Evolutionary conservation across 2,113 vertebrate species (phyloP), one percentile per base, ranked within the genome.

Genomic region (Hippopotamus amphibius): DNA sequence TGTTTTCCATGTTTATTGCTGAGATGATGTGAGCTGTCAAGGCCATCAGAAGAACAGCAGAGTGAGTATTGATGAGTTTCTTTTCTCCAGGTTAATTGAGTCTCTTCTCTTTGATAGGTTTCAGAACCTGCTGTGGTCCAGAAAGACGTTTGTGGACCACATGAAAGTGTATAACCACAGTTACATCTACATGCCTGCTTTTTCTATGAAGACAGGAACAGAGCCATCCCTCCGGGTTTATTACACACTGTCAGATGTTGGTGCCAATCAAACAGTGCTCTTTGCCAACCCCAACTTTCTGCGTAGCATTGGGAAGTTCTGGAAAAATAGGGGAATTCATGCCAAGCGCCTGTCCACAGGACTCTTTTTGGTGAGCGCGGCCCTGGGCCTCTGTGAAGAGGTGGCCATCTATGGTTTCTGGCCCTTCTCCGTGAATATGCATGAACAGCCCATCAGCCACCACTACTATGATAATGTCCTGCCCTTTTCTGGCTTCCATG

Each of bases 171-270:
- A 99, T 46, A 99, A 99, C 94, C 98, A 98, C 76, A 99, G 99
- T 98, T 99, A 99, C 97, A 98, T 99, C 97, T 99, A 99, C 97
- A 99, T 99, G 99, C 99, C 99, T 5, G 99, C 99, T 2, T 99
- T 99, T 98, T 99, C 99, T 7, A 99, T 99, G 99, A 99, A 98
- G 95, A 99, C 99, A 0, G 99, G 99, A 41, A 99, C 99, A 0
- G 99, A 99, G 22, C 99, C 99, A 0, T 99, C 99, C 0, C 98
- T 99, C 9, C 99, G 99, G 0, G 99, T 99, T 1, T 99, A 99
- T 89, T 99, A 99, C 53, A 99, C 99, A 11, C 98, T 99, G 96
- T 97, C 98, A 2, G 99, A 99, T 94, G 97, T 99, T 0, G 98
- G 98, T 77, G 99, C 99, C 98, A 99, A 99, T 98, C 99, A 99